Evolutionary conservation across 2,888 invertebrate species (phyloP).

Genomic region (Reticulitermes lucifugus): DNA sequence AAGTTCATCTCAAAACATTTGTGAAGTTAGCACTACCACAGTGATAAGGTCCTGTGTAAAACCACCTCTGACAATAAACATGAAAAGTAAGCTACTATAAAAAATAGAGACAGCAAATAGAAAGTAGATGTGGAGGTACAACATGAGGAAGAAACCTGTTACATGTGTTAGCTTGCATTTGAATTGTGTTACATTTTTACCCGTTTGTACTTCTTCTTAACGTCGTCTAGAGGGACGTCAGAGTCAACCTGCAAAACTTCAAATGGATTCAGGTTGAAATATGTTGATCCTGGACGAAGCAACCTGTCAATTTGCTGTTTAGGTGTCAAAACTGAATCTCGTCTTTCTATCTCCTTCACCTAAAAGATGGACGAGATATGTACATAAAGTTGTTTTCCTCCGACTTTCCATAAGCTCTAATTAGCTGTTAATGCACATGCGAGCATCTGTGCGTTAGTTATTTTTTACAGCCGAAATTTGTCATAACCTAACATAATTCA

Average conservation of each 20-base stretch:
- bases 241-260: slow-evolving; percentile 94
- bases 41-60: too few relatives aligned
- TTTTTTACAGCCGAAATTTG: neutral
- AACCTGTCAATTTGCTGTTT: slow-evolving; percentile 97
- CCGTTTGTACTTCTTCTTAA: slow-evolving; percentile 96
- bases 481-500: slow-evolving; percentile 5
- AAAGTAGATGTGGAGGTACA: too few relatives aligned
- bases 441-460: neutral
- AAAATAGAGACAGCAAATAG: too few relatives aligned
- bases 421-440: too few relatives aligned
- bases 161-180: too few relatives aligned
- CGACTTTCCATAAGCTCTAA: neutral
- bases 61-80: too few relatives aligned
- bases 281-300: slow-evolving; percentile 95
- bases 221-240: slow-evolving; percentile 87
- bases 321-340: slow-evolving; percentile 96
- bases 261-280: slow-evolving; percentile 98
- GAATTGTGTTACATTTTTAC: slow-evolving; percentile 59
- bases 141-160: too few relatives aligned
- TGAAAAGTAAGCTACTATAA: too few relatives aligned
- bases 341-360: slow-evolving; percentile 99
- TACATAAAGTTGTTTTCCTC: neutral
- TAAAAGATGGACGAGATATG: slow-evolving; percentile 65
- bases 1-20: too few relatives aligned
- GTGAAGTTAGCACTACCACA: too few relatives aligned